phyloP scores from a whole-genome alignment of 2,113 vertebrate species.

The Pholis gunnellus region DNA sequence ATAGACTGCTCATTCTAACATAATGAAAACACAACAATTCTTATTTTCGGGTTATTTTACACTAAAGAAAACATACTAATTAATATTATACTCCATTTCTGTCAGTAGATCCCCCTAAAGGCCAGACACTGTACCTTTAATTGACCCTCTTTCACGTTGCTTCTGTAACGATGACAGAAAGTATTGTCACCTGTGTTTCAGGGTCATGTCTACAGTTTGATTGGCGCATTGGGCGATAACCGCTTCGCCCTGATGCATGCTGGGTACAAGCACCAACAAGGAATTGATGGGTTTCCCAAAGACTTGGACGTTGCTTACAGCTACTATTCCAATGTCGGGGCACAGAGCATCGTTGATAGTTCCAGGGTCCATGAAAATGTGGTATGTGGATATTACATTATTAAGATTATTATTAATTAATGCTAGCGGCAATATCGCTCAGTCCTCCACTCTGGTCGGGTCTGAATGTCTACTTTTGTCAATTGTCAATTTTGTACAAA shows the following conservation, averaged over 20 bases:
- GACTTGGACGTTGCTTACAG: slow-evolving; percentile 89
- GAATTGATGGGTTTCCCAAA: slow-evolving; percentile 88
- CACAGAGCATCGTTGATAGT: slow-evolving; percentile 85
- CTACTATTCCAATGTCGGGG: slow-evolving; percentile 91
- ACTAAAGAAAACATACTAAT: no score
- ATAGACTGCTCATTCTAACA: no score
- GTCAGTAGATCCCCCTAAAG: no score
- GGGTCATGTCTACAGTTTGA: slow-evolving; percentile 92
- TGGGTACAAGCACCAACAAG: slow-evolving; percentile 94
- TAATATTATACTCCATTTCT: no score
- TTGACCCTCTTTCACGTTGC: not conserved
- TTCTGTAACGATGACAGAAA: not conserved
- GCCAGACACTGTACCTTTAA: not conserved
- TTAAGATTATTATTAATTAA: not conserved
- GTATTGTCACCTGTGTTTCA: slow-evolving; percentile 63
- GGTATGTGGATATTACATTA: slow-evolving; percentile 75
- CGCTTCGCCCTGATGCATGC: slow-evolving; percentile 92
- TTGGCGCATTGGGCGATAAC: slow-evolving; percentile 87
- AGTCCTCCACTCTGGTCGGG: not conserved
- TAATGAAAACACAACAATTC: no score
- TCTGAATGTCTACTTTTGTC: no score
- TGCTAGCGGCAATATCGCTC: not conserved
- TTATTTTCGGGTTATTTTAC: no score
- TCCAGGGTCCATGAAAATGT: slow-evolving; percentile 80
- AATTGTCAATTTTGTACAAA: no score